Conservation (phyloP, 2,888 invertebrate genomes). For the Zhengitettix transpicula region DNA sequence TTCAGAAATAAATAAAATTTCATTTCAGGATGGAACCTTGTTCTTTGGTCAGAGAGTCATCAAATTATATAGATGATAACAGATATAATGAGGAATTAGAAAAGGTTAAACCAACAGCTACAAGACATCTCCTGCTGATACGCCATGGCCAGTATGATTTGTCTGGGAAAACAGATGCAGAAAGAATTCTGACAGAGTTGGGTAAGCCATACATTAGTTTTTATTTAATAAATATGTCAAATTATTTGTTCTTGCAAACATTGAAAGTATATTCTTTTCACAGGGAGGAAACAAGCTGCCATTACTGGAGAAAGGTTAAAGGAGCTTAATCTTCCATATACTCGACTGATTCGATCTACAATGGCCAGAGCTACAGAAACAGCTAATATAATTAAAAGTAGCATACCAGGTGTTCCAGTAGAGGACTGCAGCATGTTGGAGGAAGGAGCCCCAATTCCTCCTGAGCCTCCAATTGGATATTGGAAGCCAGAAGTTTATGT, state of each 20-base stretch:
- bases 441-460: slow-evolving; percentile 89
- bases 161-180: slow-evolving; percentile 49
- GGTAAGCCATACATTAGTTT: slow-evolving; percentile 32
- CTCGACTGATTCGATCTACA: slow-evolving; percentile 67
- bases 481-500: slow-evolving; percentile 76
- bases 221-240: not conserved
- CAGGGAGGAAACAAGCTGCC: slow-evolving; percentile 72
- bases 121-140: slow-evolving; percentile 74
- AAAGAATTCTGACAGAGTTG: slow-evolving; percentile 60
- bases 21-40: slow-evolving; percentile 53
- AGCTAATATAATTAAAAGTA: slow-evolving; percentile 59
- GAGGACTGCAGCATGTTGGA: slow-evolving; percentile 57
- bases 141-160: slow-evolving; percentile 90
- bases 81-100: slow-evolving; percentile 48
- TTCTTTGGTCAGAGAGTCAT: slow-evolving; percentile 44
- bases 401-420: slow-evolving; percentile 39
- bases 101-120: slow-evolving; percentile 39
- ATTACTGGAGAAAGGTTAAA: slow-evolving; percentile 60
- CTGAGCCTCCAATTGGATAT: slow-evolving; percentile 76
- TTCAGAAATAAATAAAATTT: slow-evolving; percentile 7
- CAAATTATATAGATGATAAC: slow-evolving; percentile 42
- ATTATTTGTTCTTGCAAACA: slow-evolving; percentile 2
- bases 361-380: slow-evolving; percentile 92
- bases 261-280: slow-evolving; percentile 12
- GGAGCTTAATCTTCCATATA: slow-evolving; percentile 61